Conservation (phyloP, 2,797 vertebrate species). For the Sarcoramphus papa region DNA sequence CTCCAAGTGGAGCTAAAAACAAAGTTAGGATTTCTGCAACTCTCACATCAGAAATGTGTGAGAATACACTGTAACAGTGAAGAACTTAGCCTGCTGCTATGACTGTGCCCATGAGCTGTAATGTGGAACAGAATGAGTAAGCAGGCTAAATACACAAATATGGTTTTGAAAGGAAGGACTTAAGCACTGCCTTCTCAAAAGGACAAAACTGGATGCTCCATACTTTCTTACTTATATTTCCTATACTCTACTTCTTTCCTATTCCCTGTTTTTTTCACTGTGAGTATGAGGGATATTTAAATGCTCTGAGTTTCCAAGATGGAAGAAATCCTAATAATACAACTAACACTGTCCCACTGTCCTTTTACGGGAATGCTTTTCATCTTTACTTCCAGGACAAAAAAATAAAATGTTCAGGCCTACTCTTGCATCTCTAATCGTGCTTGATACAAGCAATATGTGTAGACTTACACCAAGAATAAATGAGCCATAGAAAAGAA, state of each 20-base stretch:
- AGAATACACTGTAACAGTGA: background rate
- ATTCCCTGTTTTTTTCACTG: background rate
- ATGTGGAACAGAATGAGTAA: background rate
- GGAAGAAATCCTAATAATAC: background rate
- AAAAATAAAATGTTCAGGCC: background rate
- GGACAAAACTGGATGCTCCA: background rate
- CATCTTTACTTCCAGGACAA: background rate
- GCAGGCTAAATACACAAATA: background rate
- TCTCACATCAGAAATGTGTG: background rate
- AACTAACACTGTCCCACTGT: background rate
- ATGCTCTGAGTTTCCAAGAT: background rate
- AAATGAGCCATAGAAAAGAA: background rate
- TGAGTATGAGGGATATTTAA: background rate
- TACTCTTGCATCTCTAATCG: background rate
- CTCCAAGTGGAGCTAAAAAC: background rate
- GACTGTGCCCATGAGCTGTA: background rate
- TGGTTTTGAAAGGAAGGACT: background rate
- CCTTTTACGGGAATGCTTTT: background rate
- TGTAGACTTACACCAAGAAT: background rate
- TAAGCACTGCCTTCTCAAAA: background rate
- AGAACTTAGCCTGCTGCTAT: background rate
- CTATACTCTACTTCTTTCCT: background rate
- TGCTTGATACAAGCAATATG: background rate
- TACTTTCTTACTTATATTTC: background rate
- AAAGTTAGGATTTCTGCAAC: background rate